A percentile compares a stretch with the other conserved stretches of the same genome.
Conservation (phyloP, 1,140 invertebrate species). For the Polypedilum vanderplanki region DNA sequence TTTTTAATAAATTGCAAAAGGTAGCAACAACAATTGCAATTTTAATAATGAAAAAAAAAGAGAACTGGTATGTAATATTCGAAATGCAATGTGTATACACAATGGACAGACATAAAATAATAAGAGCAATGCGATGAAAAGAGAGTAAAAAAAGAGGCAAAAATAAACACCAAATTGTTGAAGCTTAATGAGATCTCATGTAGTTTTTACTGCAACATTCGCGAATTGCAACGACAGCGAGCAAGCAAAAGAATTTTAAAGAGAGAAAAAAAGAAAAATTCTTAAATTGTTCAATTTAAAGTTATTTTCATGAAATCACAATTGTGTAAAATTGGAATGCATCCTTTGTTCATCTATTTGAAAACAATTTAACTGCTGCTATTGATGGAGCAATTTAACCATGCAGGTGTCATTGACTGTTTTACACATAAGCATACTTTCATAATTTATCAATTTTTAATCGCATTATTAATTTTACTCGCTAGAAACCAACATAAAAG, state of each 20-base stretch:
- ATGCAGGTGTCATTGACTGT: too few species aligned
- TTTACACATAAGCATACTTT: too few species aligned
- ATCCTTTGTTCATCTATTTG: not conserved
- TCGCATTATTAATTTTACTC: too few species aligned
- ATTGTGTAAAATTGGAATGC: not conserved
- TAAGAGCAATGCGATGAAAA: not conserved
- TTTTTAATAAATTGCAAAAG: too few species aligned
- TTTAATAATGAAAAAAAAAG: not conserved
- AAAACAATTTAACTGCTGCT: too few species aligned
- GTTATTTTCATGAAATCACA: slow-evolving; percentile 6
- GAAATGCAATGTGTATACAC: not conserved
- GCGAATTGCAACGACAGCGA: too few species aligned
- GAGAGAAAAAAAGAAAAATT: too few species aligned
- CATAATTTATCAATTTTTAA: too few species aligned
- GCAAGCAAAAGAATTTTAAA: too few species aligned
- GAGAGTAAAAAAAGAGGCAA: not conserved
- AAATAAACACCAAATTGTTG: not conserved
- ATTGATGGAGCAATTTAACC: too few species aligned
- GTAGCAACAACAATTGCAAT: too few species aligned
- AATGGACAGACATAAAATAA: not conserved
- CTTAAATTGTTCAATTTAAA: not conserved
- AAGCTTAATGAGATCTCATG: not conserved
- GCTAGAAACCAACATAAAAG: too few species aligned
- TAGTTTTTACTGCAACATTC: not conserved
- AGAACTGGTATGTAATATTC: slow-evolving; percentile 10